Base-by-base conservation (phyloP, 2,113 vertebrate genomes). In the Pithys albifrons region DNA sequence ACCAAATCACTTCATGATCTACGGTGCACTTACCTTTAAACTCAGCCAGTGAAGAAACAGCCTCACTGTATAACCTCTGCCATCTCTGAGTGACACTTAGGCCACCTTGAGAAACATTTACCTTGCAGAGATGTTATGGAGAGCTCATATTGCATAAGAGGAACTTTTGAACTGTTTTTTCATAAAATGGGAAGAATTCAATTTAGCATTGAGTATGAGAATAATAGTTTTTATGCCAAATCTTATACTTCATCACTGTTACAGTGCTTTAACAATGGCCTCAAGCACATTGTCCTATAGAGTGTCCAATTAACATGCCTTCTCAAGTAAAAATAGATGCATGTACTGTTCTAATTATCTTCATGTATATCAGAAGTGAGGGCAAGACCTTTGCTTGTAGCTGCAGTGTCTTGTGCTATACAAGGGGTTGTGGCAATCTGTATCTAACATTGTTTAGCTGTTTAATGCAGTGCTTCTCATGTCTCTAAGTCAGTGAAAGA, bases 401-500 rank as follows among this genome's bases (percentile, higher is more conserved):
- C 51, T 91, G 52, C 55, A 58, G 5, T 3, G 0, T 19, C 45
- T 82, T 2, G 2, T 73, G 19, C n/a, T 66, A 2, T 43, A 25
- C 24, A 17, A 48, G 23, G 15, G 5, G 3, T 31, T 75, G 28
- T 55, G 66, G 52, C 45, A 65, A 5, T 29, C 19, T 62, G 48
- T 59, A 3, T 39, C 2, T 9, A 7, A 39, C 3, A 1, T 14
- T 27, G 35, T 39, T 19, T 49, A 88, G 52, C 22, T 66, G 22
- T 16, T 27, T 28, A 45, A 31, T n/a, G 62, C 9, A 10, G 57
- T 83, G 45, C 29, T 61, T 1, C 25, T 2, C 0, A 0, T 46
- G 14, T 37, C 19, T 54, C 17, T 37, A 46, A 45, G 24, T 78
- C 23, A 57, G 18, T 7, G 5, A 58, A 46, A 57, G 35, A 72